Evolutionary conservation across 37 sponge, comb jelly and placozoan species (phyloP), one percentile per base, ranked within the genome.

Genomic region (Bolinopsis microptera): DNA sequence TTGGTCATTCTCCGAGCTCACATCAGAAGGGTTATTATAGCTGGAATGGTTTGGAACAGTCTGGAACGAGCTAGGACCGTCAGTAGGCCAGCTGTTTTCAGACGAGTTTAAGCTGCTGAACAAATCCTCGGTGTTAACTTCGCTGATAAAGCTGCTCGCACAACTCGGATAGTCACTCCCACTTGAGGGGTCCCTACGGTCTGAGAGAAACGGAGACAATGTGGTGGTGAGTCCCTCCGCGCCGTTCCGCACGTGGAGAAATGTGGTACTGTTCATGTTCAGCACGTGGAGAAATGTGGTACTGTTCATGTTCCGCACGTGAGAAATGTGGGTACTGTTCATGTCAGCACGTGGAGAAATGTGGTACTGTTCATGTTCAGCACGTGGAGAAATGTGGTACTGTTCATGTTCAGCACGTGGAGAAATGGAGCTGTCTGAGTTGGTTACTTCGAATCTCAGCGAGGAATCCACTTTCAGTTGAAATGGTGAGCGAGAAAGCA

Each of bases 171-270:
- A 48, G 5, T 48, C 61, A 48, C 61, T 48, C 13, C 13, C 61
- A 48, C 61, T 48, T 18, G 61, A 18, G 13, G 61, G 5, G 61
- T 48, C 61, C 13, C 61, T 13, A 18, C 82, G 0, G 95, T 68
- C 94, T n/a, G n/a, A n/a, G 95, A 28, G 41, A 0, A 38, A 0
- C 31, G 69, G 69, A 76, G 24, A 76, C 0, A 69, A 21, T 35
- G 67, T 41, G 32, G 16, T 23, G 36, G 76, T 35, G 24, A 27
- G 76, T 38, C 32, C 82, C 22, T 41, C 31, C 1, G 24, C 35
- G 23, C 72, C 69, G 36, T 69, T 76, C 83, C 37, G 90, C 94
- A 86, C 35, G 69, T 39, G 25, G 35, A 36, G 86, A 48, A 48
- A 48, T 48, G 61, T 48, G 61, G 13, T 48, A 13, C 61, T 5